Evolutionary conservation across 2,113 vertebrate genomes (phyloP).

Genomic region (Picathartes gymnocephalus): DNA sequence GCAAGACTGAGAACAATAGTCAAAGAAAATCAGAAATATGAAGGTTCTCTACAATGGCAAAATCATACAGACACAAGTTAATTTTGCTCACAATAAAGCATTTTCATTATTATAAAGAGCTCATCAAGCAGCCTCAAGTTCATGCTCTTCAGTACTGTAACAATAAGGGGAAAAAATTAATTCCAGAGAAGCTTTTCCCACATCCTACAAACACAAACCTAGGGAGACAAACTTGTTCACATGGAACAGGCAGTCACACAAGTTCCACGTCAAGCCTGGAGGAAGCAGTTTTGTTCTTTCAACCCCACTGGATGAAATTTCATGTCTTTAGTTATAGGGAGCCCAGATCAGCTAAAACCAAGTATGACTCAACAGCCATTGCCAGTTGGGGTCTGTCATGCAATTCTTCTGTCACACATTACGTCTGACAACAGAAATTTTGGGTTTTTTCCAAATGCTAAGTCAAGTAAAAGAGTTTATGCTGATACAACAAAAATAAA

Average conservation of each 20-base stretch:
- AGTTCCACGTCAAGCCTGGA: neutral
- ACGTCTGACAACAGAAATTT: neutral
- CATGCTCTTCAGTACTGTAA: neutral
- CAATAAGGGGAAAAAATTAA: neutral
- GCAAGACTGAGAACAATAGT: neutral
- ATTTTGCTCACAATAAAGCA: neutral
- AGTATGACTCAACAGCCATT: neutral
- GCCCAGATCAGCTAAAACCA: neutral
- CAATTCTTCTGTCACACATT: neutral
- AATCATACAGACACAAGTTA: neutral
- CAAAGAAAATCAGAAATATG: neutral
- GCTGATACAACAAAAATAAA: neutral
- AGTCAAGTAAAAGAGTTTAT: neutral
- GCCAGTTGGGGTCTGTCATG: neutral
- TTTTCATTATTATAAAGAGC: neutral
- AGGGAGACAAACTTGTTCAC: neutral
- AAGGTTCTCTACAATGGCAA: neutral
- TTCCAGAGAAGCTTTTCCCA: neutral
- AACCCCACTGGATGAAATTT: neutral
- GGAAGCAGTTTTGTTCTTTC: neutral
- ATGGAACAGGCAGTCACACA: neutral
- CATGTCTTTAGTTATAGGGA: neutral
- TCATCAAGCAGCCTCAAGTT: neutral
- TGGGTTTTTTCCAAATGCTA: neutral
- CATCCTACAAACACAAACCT: neutral